phyloP scores from a whole-genome alignment of 2,797 vertebrate species.

The Melanotaenia maccullochi region DNA sequence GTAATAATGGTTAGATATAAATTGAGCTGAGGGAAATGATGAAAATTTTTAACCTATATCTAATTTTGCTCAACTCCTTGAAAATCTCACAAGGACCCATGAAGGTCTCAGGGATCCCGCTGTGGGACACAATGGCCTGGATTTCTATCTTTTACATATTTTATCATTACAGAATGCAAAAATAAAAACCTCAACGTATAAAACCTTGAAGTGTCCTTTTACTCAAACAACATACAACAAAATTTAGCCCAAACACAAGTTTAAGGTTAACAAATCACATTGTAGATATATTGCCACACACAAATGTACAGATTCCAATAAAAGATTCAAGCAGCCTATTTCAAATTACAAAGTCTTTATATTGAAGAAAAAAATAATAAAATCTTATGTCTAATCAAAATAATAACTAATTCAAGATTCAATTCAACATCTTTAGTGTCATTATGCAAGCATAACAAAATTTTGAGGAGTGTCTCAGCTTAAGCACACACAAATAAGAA shows the following conservation, averaged over 20 bases:
- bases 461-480: no score
- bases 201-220: constrained; percentile 10
- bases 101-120: constrained; percentile 57
- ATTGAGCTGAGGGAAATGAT: constrained; percentile 9
- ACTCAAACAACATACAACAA: background rate
- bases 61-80: constrained; percentile 39
- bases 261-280: background rate
- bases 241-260: background rate
- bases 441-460: no score
- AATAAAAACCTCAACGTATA: background rate
- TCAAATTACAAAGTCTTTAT: background rate
- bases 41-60: constrained; percentile 52
- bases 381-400: no score
- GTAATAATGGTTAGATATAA: constrained; percentile 3
- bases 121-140: constrained; percentile 46
- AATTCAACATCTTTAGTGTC: no score
- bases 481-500: no score
- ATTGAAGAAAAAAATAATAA: no score
- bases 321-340: background rate
- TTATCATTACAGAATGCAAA: constrained; percentile 23
- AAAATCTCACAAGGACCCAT: constrained; percentile 47
- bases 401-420: no score
- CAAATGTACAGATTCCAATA: background rate
- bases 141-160: constrained; percentile 45
- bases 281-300: background rate